Base-by-base conservation (phyloP, 92 coral and sea anemone species). In the Epizoanthus rinbou region DNA sequence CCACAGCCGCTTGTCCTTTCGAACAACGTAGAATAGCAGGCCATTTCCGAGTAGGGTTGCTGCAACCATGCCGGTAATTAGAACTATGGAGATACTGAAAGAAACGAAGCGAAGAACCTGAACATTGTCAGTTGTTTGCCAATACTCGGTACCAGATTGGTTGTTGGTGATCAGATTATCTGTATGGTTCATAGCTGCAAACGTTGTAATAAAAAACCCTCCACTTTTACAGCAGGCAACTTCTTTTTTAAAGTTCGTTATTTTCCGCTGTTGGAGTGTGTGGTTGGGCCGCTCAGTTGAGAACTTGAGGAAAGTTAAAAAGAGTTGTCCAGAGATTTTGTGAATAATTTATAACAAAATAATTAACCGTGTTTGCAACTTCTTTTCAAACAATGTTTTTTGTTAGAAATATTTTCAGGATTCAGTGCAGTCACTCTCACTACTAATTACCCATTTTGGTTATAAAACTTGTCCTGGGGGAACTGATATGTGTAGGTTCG, bases 1-100 rank as follows among this genome's bases (percentile, higher is more conserved):
- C 10, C 92, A 88, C 1, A 88, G 69, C 41, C 85, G 85, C 79
- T 80, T 86, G 37, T 93, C 97, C 53, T 84, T 88, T 67, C 75
- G 65, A 84, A 90, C 84, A 83, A 92, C 94, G 82, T 80, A 90
- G 63, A 90, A 80, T 15, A 93, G 81, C 15, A 87, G 87, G 64
- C 81, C 47, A 62, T 86, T 89, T 14, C 84, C 92, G 3, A 76
- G 18, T 14, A 67, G 35, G 1, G 92, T 78, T 78, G 65, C 56
- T 6, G 69, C 14, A 21, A 65, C 37, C 22, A 78, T 63, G 70
- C 56, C 31, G 58, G 60, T 23, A 62, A 62, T 78, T 21, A 78
- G 15, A 52, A 78, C 57, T 60, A 63, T 14, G 0, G 71, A 65
- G 22, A 63, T 37, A 65, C 45, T 52, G 58, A 59, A 78, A 13